Conservation (phyloP, 1,140 invertebrate species). For the Hyles euphorbiae region DNA sequence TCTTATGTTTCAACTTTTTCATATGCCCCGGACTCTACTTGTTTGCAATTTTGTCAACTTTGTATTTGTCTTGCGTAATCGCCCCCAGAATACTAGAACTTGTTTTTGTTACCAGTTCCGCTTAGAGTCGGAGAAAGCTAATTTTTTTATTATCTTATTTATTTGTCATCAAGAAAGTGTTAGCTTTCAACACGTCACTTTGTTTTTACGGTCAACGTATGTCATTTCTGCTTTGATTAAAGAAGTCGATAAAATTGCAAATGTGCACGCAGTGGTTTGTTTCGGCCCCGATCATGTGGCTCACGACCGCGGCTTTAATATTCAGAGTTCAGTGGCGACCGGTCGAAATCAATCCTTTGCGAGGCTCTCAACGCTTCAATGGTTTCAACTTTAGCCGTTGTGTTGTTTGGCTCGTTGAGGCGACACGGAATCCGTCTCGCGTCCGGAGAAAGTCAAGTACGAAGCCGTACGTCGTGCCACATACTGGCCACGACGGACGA, state of each 20-base stretch:
- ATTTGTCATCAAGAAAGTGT: conserved; percentile 18
- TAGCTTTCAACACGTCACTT: conserved; percentile 1
- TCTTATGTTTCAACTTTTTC: conserved; percentile 43
- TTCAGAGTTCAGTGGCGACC: conserved; percentile 45
- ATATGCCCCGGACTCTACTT: conserved; percentile 25
- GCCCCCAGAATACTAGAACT: conserved; percentile 43
- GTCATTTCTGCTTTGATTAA: background rate
- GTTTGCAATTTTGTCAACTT: conserved; percentile 53
- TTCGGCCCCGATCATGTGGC: conserved; percentile 27
- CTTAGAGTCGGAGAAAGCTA: conserved; percentile 47
- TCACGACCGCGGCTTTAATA: conserved; percentile 31
- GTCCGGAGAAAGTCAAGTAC: conserved; percentile 64
- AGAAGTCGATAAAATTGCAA: conserved; percentile 1
- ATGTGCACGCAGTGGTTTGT: background rate
- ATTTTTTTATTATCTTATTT: conserved; percentile 30
- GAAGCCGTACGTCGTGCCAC: conserved; percentile 49
- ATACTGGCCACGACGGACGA: conserved; percentile 45
- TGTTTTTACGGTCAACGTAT: background rate
- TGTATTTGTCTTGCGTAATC: conserved; percentile 48
- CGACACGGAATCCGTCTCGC: conserved; percentile 52
- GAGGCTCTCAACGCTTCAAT: conserved; percentile 50
- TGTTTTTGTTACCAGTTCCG: conserved; percentile 42
- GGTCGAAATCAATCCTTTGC: conserved; percentile 58
- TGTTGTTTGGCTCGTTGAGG: conserved; percentile 61
- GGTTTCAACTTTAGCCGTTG: conserved; percentile 48